phyloP scores from a whole-genome alignment of 2,113 vertebrate genomes.

The Grus americana region DNA sequence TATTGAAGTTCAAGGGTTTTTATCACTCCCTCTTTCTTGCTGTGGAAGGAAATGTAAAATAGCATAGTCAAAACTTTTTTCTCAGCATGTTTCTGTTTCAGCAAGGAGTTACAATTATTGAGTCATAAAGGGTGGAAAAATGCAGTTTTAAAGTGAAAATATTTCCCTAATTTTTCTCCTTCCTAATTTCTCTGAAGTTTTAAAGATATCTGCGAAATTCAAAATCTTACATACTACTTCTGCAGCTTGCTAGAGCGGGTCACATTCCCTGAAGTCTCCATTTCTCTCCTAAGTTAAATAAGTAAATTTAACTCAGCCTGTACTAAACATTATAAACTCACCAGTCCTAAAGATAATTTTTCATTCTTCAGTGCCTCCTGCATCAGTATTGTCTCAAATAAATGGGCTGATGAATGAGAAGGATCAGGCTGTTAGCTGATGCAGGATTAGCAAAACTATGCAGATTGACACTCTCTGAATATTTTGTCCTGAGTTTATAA shows the following conservation, averaged over 20 bases:
- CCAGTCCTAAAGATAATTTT: not conserved
- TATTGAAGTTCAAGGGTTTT: not conserved
- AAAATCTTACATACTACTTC: not conserved
- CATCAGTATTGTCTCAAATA: not conserved
- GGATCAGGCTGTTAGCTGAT: not conserved
- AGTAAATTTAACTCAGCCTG: not conserved
- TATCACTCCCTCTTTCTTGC: conserved; percentile 23
- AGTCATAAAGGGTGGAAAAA: not conserved
- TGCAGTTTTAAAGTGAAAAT: not conserved
- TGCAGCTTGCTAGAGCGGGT: not conserved
- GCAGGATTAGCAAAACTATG: not conserved
- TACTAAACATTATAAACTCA: not conserved
- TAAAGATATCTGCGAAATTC: not conserved
- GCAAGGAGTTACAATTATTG: not conserved
- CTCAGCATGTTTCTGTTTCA: conserved; percentile 38
- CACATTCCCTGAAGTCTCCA: not conserved
- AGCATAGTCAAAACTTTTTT: conserved; percentile 6
- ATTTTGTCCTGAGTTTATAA: not conserved
- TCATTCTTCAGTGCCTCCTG: not conserved
- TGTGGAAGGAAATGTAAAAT: conserved; percentile 59
- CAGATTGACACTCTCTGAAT: not conserved
- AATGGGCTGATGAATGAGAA: not conserved
- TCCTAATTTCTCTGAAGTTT: not conserved
- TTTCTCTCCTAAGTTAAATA: not conserved
- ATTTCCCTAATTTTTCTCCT: not conserved